These are phyloP conservation scores for Centropristis striata DNA, from an alignment of 2,113 vertebrate genomes.

Conservation along the genomic window DNA sequence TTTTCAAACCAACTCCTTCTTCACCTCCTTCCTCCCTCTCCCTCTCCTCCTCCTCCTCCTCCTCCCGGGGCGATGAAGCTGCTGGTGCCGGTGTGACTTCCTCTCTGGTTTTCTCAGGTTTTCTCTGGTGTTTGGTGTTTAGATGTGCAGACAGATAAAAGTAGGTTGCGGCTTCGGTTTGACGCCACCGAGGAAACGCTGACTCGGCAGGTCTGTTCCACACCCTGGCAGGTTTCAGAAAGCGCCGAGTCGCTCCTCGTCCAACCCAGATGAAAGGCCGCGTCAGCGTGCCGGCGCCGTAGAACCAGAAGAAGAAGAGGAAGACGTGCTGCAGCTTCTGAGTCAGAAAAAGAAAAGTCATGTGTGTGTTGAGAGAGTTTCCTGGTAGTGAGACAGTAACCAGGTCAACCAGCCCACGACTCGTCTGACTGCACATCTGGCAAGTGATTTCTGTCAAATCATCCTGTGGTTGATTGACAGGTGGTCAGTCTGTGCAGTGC, in stretches of 20 bases:
- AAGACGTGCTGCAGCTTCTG: not conserved
- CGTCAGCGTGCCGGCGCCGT: not conserved
- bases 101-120: not conserved
- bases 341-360: not conserved
- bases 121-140: slow-evolving; percentile 31
- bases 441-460: not conserved
- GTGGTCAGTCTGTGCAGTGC: not conserved
- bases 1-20: too few relatives aligned
- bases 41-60: not conserved
- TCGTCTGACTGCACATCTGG: not conserved
- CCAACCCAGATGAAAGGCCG: slow-evolving; percentile 47
- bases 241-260: not conserved
- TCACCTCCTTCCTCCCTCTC: too few relatives aligned
- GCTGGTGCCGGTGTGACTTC: slow-evolving; percentile 29
- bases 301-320: slow-evolving; percentile 1
- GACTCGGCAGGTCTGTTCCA: slow-evolving; percentile 27
- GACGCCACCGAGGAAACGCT: slow-evolving; percentile 2
- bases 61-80: too few relatives aligned
- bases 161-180: slow-evolving; percentile 51
- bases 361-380: not conserved
- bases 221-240: slow-evolving; percentile 43
- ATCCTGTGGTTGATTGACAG: not conserved
- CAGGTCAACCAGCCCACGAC: slow-evolving; percentile 59
- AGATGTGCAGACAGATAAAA: slow-evolving; percentile 60
- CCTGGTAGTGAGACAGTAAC: slow-evolving; percentile 52